phyloP scores from a whole-genome alignment of 2,797 vertebrate genomes.

The Falco peregrinus region DNA sequence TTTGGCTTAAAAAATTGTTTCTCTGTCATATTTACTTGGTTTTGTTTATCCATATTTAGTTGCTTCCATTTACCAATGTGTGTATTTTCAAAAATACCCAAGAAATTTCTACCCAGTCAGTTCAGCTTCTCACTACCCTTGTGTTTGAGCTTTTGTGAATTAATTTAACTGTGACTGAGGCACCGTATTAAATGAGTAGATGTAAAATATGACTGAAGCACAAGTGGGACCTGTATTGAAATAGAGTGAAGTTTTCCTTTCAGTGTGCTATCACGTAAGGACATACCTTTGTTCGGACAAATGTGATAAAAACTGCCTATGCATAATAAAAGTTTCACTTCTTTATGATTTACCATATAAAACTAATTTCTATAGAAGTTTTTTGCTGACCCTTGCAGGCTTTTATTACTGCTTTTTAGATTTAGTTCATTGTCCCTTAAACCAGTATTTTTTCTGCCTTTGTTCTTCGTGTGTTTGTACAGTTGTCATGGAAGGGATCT shows the following conservation, averaged over 20 bases:
- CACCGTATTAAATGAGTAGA: background rate
- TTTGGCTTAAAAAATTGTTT: background rate
- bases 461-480: background rate
- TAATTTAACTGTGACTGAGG: background rate
- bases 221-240: background rate
- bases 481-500: background rate
- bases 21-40: background rate
- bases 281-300: background rate
- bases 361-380: background rate
- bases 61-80: background rate
- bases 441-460: background rate
- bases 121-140: background rate
- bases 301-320: background rate
- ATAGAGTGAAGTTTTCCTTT: background rate
- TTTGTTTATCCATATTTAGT: background rate
- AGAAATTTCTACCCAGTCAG: background rate
- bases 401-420: background rate
- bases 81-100: background rate
- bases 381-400: background rate
- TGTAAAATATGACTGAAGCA: background rate
- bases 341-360: background rate
- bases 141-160: background rate
- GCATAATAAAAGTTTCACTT: background rate
- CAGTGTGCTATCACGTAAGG: background rate
- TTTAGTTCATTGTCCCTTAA: background rate